Conservation (phyloP, 2,113 vertebrate species). For the Rhadina sibilatrix region DNA sequence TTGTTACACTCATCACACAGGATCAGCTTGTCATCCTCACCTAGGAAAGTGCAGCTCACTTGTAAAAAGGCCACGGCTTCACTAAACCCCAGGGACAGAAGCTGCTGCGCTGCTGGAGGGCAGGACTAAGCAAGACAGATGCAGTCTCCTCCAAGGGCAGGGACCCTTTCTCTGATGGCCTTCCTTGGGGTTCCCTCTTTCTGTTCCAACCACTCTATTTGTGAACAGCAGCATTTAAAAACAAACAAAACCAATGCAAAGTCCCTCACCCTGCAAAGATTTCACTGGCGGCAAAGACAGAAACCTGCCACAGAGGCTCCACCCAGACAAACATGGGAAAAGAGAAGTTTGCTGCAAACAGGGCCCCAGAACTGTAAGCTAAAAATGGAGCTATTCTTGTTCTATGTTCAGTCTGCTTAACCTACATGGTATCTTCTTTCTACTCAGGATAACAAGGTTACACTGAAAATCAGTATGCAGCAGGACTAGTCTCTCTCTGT, state of each 20-base stretch:
- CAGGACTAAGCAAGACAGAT: background rate
- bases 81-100: background rate
- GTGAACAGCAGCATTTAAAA: background rate
- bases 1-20: constrained; percentile 98
- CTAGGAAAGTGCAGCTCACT: constrained; percentile 58
- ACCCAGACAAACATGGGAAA: background rate
- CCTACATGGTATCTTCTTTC: background rate
- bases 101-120: constrained; percentile 4
- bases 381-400: background rate
- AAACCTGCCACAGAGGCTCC: background rate
- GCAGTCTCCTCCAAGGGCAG: background rate
- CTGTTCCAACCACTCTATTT: background rate
- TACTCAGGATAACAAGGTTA: background rate
- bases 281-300: background rate
- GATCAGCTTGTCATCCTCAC: constrained; percentile 96
- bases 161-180: background rate
- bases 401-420: background rate
- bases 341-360: background rate
- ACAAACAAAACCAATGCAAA: background rate
- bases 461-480: constrained; percentile 13
- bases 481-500: background rate
- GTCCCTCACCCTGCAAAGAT: background rate
- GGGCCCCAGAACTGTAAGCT: background rate
- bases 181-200: background rate
- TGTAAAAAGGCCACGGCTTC: background rate